These are phyloP conservation scores for Ceratina japonica DNA, from an alignment of 1,140 invertebrate genomes.

Conservation along the genomic window DNA sequence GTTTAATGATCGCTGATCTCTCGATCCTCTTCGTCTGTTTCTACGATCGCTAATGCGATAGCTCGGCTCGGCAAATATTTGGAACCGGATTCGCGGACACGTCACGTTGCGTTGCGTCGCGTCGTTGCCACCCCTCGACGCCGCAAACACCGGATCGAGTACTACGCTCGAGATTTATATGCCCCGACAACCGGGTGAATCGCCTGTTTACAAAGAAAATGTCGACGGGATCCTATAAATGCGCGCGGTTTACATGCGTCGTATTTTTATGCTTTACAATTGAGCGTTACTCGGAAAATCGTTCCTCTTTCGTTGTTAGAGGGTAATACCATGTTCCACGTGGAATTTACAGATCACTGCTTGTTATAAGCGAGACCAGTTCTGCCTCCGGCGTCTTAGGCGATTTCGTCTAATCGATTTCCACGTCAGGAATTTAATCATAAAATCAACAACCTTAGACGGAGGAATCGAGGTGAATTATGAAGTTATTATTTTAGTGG, in stretches of 20 bases:
- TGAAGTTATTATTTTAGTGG: no score
- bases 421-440: no score
- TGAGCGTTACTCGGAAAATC: no score
- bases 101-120: background rate
- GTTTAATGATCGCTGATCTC: conserved; percentile 1
- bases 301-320: background rate
- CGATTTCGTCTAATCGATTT: no score
- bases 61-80: conserved; percentile 29
- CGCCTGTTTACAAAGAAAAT: conserved; percentile 21
- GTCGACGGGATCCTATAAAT: background rate
- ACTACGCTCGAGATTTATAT: conserved; percentile 16
- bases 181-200: background rate
- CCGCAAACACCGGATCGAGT: background rate
- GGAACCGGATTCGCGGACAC: background rate
- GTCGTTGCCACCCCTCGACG: background rate
- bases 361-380: no score
- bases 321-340: no score
- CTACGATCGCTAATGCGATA: conserved; percentile 11
- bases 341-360: no score
- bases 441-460: no score
- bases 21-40: background rate
- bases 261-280: background rate
- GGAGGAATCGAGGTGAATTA: no score
- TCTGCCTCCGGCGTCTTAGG: no score
- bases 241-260: background rate